phyloP scores from a whole-genome alignment of 2,113 vertebrate species.

The Lampris megalopsis region DNA sequence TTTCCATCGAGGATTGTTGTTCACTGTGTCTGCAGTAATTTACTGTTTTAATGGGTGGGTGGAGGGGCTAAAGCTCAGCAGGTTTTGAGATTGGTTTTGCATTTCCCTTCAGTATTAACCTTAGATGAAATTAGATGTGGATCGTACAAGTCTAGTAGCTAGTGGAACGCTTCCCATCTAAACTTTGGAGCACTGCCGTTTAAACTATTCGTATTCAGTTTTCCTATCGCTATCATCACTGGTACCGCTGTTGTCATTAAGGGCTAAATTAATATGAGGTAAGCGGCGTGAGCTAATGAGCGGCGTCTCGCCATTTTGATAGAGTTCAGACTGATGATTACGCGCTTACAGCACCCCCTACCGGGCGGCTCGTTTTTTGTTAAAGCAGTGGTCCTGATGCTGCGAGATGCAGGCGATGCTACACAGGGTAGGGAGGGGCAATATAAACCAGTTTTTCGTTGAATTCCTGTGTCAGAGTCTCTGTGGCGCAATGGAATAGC shows the following conservation, averaged over 20 bases:
- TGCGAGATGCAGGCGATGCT: constrained; percentile 71
- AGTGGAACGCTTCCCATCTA: too few species aligned
- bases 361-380: constrained; percentile 18
- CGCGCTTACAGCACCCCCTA: constrained; percentile 71
- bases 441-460: constrained; percentile 69
- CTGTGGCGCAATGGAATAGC: constrained; percentile 99
- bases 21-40: constrained; percentile 2
- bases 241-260: constrained; percentile 14
- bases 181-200: neutral
- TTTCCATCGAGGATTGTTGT: constrained; percentile 21
- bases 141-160: too few species aligned
- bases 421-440: constrained; percentile 47
- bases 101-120: constrained; percentile 11
- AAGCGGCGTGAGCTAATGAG: constrained; percentile 21
- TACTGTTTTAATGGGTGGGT: constrained; percentile 9
- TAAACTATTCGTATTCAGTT: constrained; percentile 9
- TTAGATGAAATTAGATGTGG: neutral
- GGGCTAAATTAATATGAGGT: constrained; percentile 34
- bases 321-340: neutral
- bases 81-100: constrained; percentile 16
- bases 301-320: constrained; percentile 30
- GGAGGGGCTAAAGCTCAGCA: constrained; percentile 3
- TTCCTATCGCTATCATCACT: constrained; percentile 22
- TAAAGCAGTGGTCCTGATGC: constrained; percentile 82
- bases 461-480: constrained; percentile 65